Evolutionary conservation across 1,140 invertebrate species (phyloP), one percentile per base, ranked within the genome.

Genomic region (Diabrotica virgifera): DNA sequence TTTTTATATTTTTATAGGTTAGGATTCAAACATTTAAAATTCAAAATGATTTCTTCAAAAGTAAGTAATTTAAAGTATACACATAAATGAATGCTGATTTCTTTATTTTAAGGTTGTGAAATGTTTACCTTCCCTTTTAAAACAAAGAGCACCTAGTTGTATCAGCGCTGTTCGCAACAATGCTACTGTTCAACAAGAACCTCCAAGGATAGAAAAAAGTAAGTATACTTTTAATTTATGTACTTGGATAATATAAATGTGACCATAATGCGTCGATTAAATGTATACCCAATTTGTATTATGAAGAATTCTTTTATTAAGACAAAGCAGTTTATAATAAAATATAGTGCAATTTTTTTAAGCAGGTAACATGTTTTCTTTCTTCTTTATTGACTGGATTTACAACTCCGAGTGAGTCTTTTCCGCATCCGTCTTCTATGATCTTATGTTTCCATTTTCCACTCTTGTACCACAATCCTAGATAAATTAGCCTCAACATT

Each of bases 191-290:
- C 37, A 65, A 24, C 65, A 72, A 52, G 72, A 72, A 69, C 70
- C 72, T 9, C 9, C 70, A 58, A 53, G 63, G 55, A 56, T 73
- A 24, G 72, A 73, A 63, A 73, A 73, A 72, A 67, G 72, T 72
- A 61, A 52, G 11, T 46, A 24, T 5, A 7, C 38, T 63, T 7
- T n/a, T n/a, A n/a, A n/a, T n/a, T n/a, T n/a, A n/a, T n/a, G n/a
- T n/a, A n/a, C n/a, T n/a, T n/a, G n/a, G n/a, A n/a, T n/a, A n/a
- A n/a, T n/a, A n/a, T 24, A 24, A 24, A 24, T 2, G 1, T 24
- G 24, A 1, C 24, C 24, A 24, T 24, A 2, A 24, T 24, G 24
- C 4, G 4, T 24, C 24, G 24, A 24, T 24, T 24, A 24, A 24
- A 24, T 24, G 4, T 63, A 14, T 6, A 6, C 11, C 24, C 54